A percentile compares a stretch with the other conserved stretches of the same genome.
phyloP scores from a whole-genome alignment of 2,113 vertebrate species.

The Campylorhamphus procurvoides region DNA sequence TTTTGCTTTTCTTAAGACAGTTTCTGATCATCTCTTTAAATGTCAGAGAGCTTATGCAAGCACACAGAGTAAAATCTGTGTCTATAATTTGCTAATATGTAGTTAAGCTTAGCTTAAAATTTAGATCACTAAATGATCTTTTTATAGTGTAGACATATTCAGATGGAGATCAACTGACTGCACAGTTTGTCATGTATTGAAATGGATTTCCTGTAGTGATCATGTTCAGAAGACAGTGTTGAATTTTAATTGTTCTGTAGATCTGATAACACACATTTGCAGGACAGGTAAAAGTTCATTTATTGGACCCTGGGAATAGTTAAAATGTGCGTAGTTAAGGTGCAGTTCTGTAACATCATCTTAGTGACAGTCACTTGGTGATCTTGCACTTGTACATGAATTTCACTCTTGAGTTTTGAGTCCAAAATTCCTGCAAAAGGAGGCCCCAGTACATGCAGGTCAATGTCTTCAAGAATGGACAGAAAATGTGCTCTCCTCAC shows the following conservation, averaged over 20 bases:
- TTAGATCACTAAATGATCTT: not conserved
- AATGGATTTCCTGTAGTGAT: not conserved
- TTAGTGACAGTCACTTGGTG: not conserved
- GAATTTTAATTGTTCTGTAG: not conserved
- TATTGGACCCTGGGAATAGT: not conserved
- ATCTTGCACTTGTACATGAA: not conserved
- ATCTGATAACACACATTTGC: not conserved
- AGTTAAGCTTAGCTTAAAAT: not conserved
- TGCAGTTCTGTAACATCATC: not conserved
- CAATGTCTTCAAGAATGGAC: not conserved
- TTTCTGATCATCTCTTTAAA: not conserved
- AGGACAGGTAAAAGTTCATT: not conserved
- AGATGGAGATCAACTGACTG: not conserved
- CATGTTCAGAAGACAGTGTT: not conserved
- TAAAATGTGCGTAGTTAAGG: not conserved
- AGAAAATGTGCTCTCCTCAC: not conserved
- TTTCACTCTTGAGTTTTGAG: not conserved
- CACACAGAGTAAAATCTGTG: not conserved
- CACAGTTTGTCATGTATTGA: not conserved
- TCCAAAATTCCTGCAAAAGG: not conserved
- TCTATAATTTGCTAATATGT: not conserved
- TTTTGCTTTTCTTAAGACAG: not conserved
- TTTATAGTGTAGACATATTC: not conserved
- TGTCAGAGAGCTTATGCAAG: not conserved
- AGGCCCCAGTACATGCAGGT: not conserved